Evolutionary conservation across 2,113 vertebrate species (phyloP), one percentile per base, ranked within the genome.

Genomic region (Ptilorrhoa leucosticta): DNA sequence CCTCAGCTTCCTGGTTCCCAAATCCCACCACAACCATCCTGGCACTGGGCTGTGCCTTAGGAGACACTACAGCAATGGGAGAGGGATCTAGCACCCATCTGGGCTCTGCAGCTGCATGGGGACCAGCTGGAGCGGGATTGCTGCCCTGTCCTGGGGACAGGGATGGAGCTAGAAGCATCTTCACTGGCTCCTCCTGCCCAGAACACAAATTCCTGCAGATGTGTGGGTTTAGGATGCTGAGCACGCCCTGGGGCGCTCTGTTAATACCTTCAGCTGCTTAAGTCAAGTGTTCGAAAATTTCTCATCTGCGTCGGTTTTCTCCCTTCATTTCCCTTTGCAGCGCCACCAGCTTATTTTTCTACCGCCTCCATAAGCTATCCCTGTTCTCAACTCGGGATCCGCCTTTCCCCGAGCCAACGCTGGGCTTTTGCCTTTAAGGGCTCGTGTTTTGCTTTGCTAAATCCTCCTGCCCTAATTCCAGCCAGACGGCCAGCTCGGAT

Each of bases 241-340:
- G 90, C 69, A 53, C 2, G 3, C 58, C 68, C 44, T 4, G 1
- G 42, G 54, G 70, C 50, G 66, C 78, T 79, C 83, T 0, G 1
- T 77, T 91, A 84, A 94, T 61, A 80, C 93, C 68, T 85, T 91
- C 84, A 90, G 93, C 95, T 89, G 76, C 87, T 91, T 45, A 56
- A 92, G 40, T 64, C 73, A 78, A 92, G 83, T n/a, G 65, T 61
- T 79, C 8, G 27, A 72, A 40, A 65, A 73, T 56, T 40, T 60
- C 82, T 75, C 78, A 87, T 79, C 85, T 68, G 45, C 1, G 0
- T 44, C 2, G 1, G 13, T 78, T 57, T 88, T 54, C 75, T 85
- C 77, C 54, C 31, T 87, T 76, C 63, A 23, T 44, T 60, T 88
- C 69, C 71, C 44, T 87, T 71, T 65, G 57, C 91, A 66, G 90